A percentile compares a stretch with the other conserved stretches of the same genome.
Conservation (phyloP, 2,797 vertebrate genomes). For the Cossypha niveicapilla region DNA sequence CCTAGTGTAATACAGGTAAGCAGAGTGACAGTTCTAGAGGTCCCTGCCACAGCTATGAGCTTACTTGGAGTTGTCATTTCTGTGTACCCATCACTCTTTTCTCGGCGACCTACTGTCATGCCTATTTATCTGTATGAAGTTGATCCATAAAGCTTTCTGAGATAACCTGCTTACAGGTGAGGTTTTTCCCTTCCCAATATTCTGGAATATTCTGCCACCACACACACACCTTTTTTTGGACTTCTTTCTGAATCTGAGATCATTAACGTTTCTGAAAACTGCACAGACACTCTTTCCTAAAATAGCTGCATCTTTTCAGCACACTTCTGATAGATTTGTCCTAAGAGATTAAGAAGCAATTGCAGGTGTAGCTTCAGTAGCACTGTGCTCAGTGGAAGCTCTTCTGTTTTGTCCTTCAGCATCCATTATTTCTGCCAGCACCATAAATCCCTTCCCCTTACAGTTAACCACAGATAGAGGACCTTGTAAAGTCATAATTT, state of each 20-base stretch:
- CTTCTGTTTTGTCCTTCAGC: background rate
- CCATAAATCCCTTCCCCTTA: background rate
- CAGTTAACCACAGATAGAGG: background rate
- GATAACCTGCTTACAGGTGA: background rate
- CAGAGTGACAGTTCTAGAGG: background rate
- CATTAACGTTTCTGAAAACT: background rate
- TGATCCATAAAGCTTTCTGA: background rate
- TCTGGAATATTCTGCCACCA: background rate
- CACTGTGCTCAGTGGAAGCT: background rate
- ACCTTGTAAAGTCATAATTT: background rate
- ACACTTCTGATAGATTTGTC: background rate
- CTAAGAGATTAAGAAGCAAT: background rate
- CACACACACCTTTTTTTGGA: background rate
- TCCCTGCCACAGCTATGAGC: background rate
- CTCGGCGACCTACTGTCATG: background rate
- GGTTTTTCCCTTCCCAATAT: background rate
- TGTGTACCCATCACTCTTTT: background rate
- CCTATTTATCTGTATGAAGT: background rate
- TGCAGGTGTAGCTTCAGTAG: background rate
- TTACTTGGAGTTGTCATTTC: background rate
- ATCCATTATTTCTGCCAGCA: background rate
- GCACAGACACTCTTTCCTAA: background rate
- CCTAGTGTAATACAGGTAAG: fast-evolving
- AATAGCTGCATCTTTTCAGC: background rate
- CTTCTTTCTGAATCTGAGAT: background rate